A percentile compares a stretch with the other conserved stretches of the same genome.
Conservation (phyloP, 1,140 invertebrate genomes). For the Caenorhabditis brenneri region DNA sequence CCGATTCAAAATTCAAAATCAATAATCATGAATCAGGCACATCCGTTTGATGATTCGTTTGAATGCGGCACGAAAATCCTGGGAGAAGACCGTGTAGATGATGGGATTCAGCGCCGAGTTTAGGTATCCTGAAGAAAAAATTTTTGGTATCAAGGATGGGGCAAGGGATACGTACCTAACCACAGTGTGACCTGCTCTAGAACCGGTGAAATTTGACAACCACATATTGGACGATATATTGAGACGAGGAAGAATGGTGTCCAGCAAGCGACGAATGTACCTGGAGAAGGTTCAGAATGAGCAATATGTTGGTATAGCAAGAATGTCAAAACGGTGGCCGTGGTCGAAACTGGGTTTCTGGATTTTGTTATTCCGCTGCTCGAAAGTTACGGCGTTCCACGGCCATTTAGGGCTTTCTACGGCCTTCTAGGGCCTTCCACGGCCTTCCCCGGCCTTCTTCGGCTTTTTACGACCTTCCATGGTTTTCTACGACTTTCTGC, state of each 20-base stretch:
- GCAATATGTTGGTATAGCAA: neutral
- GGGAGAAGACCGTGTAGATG: slow-evolving; percentile 76
- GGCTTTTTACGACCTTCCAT: too few species aligned
- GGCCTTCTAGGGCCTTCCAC: too few species aligned
- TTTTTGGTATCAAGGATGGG: slow-evolving; percentile 65
- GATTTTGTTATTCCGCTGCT: too few species aligned
- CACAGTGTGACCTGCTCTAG: slow-evolving; percentile 67
- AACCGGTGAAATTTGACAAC: slow-evolving; percentile 64
- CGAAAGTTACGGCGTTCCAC: too few species aligned
- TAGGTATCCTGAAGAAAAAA: slow-evolving; percentile 81
- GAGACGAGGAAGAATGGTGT: slow-evolving; percentile 90
- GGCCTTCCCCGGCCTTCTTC: too few species aligned
- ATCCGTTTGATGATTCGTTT: slow-evolving; percentile 67
- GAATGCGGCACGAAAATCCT: slow-evolving; percentile 67
- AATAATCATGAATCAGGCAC: slow-evolving; percentile 62
- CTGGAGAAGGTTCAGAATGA: neutral
- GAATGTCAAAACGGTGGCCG: neutral
- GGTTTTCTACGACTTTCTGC: too few species aligned
- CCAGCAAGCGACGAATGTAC: slow-evolving; percentile 90
- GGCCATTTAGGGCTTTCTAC: too few species aligned
- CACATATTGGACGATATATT: slow-evolving; percentile 82
- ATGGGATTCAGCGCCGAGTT: slow-evolving; percentile 89
- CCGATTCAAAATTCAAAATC: too few species aligned
- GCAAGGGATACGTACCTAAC: slow-evolving; percentile 82
- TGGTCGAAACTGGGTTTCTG: too few species aligned